Evolutionary conservation across 2,797 vertebrate species (phyloP).

Genomic region (Trachops cirrhosus): DNA sequence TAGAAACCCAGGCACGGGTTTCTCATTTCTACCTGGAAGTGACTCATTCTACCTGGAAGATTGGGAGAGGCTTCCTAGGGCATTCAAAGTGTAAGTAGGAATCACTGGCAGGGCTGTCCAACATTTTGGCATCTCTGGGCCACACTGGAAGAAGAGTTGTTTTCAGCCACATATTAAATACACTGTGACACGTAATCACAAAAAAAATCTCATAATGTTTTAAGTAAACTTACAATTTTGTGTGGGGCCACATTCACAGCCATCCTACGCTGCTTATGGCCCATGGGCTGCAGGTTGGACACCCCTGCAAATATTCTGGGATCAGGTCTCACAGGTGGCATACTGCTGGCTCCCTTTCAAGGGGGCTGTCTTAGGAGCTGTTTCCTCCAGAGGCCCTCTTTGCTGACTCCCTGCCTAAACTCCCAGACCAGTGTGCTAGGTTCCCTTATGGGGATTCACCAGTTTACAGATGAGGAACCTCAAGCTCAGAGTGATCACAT

Average conservation of each 20-base stretch:
- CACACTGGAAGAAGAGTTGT: no score
- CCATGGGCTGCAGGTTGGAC: no score
- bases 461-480: background rate
- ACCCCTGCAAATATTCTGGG: background rate
- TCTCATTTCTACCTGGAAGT: background rate
- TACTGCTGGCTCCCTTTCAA: background rate
- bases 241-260: no score
- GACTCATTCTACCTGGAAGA: background rate
- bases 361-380: background rate
- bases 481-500: background rate
- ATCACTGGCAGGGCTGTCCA: background rate
- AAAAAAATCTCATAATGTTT: no score
- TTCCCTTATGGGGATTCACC: background rate
- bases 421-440: background rate
- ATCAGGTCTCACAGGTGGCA: background rate
- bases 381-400: background rate
- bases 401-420: background rate
- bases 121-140: no score
- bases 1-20: background rate
- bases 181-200: no score
- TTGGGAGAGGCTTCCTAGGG: background rate
- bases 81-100: background rate
- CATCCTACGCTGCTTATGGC: no score
- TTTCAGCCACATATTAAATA: no score
- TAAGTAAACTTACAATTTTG: no score